Evolutionary conservation across 2,888 invertebrate species (phyloP), one percentile per base, ranked within the genome.

Genomic region (Ochropleura leucogaster): DNA sequence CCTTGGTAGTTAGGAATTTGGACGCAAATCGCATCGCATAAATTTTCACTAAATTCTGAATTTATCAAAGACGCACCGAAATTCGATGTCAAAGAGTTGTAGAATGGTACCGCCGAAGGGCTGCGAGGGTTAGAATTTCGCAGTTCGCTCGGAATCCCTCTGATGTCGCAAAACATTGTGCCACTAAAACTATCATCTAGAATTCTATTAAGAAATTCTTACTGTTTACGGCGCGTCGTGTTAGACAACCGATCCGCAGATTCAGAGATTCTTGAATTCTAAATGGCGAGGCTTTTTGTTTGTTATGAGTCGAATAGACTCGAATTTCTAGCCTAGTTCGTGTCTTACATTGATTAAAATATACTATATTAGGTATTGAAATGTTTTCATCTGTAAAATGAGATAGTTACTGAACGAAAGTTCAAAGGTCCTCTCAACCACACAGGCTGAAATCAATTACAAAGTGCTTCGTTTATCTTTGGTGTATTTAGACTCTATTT

Each of bases 61-160:
- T 90, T 87, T 88, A 89, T 88, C 85, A 88, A 89, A 87, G 88
- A 88, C 82, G 72, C 79, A 85, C 84, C 84, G 83, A 86, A 88
- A 86, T 87, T 84, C 88, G 88, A 90, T 90, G 89, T 92, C 92
- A 92, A 92, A 91, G 92, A 88, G 90, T 89, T 88, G 88, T 91
- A 89, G 83, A 85, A 83, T 87, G 84, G 77, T 85, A 88, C 88
- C 80, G 86, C 79, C 84, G 82, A 82, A 85, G 84, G 82, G 86
- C 86, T 72, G 80, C 18, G 69, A 87, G 89, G 89, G 88, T 90
- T 89, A 81, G 87, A 90, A 92, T 90, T 91, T 91, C 83, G 81
- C 82, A 85, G 87, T 87, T 88, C 77, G 75, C 74, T 59, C 68
- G 92, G 93, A 93, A 94, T 93, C 83, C 80, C 86, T 93, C 80